These are phyloP conservation scores for Tanytarsus gracilentus DNA, from an alignment of 2,888 invertebrate genomes.

Conservation along the genomic window DNA sequence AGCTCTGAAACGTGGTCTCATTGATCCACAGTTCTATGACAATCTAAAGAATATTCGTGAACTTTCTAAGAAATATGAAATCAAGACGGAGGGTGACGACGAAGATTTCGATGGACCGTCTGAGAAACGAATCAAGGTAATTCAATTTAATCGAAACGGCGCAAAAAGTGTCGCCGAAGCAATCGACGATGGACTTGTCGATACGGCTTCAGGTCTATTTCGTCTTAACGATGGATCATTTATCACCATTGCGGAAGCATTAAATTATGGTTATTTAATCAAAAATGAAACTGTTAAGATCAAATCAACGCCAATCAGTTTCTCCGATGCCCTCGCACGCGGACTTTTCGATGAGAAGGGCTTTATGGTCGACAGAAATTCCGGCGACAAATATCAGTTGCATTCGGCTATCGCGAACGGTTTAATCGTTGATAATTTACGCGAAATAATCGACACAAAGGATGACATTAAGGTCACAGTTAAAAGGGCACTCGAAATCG, in stretches of 20 bases:
- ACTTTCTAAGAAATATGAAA: slow-evolving; percentile 52
- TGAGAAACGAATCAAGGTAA: slow-evolving; percentile 69
- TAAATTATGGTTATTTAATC: slow-evolving; percentile 70
- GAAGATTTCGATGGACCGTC: slow-evolving; percentile 54
- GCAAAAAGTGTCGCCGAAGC: slow-evolving; percentile 73
- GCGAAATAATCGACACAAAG: slow-evolving; percentile 78
- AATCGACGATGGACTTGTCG: slow-evolving; percentile 73
- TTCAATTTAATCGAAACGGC: slow-evolving; percentile 24
- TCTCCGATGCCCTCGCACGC: slow-evolving; percentile 79
- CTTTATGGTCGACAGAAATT: slow-evolving; percentile 77
- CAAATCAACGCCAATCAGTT: slow-evolving; percentile 67
- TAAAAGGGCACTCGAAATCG: slow-evolving; percentile 66
- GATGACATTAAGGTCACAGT: slow-evolving; percentile 73
- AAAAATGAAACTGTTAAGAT: slow-evolving; percentile 68
- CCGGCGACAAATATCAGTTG: slow-evolving; percentile 71
- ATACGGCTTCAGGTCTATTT: slow-evolving; percentile 72
- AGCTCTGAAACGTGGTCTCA: slow-evolving; percentile 45
- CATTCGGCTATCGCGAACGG: slow-evolving; percentile 72
- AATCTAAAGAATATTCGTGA: slow-evolving; percentile 41
- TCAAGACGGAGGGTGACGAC: slow-evolving; percentile 57
- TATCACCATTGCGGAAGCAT: slow-evolving; percentile 78
- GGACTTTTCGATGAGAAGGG: slow-evolving; percentile 76
- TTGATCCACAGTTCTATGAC: slow-evolving; percentile 36
- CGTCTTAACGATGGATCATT: slow-evolving; percentile 61
- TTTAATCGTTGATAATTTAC: slow-evolving; percentile 65